Conservation (phyloP, 35 echinoderm and acorn worm genomes). For the Hemicentrotus pulcherrimus region DNA sequence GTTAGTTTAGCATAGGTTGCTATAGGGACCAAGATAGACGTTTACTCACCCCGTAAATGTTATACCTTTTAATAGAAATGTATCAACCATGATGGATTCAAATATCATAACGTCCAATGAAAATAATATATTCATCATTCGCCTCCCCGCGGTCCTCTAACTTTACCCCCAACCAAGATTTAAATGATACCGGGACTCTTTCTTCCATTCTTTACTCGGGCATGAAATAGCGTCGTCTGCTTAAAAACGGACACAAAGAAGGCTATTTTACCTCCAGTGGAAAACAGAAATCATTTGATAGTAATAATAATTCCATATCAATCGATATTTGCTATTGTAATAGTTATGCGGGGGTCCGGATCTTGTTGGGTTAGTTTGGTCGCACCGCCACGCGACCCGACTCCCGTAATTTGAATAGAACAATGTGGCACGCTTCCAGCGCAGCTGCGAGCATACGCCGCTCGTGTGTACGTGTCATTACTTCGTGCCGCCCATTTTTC, state of each 20-base stretch:
- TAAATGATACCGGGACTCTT: background rate
- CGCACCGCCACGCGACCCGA: constrained; percentile 16
- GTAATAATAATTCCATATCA: background rate
- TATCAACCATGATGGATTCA: background rate
- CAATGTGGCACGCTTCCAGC: constrained; percentile 14
- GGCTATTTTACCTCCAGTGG: background rate
- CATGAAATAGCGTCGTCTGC: constrained; percentile 9
- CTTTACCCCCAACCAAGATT: background rate
- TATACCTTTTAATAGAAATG: background rate
- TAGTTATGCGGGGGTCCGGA: background rate
- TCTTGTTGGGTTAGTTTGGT: background rate
- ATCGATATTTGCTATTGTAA: background rate
- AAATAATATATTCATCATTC: background rate
- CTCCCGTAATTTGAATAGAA: constrained; percentile 35
- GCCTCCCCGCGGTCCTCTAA: background rate
- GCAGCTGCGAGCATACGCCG: constrained; percentile 31
- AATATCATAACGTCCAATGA: background rate
- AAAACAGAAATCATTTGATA: constrained; percentile 1
- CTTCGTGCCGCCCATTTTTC: background rate
- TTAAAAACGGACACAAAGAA: background rate
- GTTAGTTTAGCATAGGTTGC: background rate
- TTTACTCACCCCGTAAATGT: background rate
- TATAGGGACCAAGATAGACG: background rate
- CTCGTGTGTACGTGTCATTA: background rate
- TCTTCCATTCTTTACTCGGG: background rate